These are phyloP conservation scores for Nothoprocta perdicaria DNA, from an alignment of 2,113 vertebrate species.

Conservation along the genomic window DNA sequence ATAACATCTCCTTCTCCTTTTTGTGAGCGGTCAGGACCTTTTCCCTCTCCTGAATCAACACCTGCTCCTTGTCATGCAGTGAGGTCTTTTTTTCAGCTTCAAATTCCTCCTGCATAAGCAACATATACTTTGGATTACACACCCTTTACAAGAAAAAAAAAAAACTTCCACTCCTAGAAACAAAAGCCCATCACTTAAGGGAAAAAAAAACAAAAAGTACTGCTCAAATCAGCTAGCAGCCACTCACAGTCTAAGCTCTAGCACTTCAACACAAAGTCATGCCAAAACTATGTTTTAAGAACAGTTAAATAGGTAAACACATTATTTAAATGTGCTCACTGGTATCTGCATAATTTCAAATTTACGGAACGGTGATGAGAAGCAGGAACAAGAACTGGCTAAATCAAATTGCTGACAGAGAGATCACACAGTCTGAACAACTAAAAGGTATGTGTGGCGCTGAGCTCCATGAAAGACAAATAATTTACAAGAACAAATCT, in stretches of 20 bases:
- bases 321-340: not conserved
- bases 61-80: conserved; percentile 24
- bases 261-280: not conserved
- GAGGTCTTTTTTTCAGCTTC: conserved; percentile 58
- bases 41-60: conserved; percentile 21
- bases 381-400: not conserved
- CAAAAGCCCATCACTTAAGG: not conserved
- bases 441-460: not conserved
- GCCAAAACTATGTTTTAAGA: not conserved
- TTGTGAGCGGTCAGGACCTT: not conserved
- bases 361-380: not conserved
- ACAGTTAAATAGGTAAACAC: not conserved
- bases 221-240: not conserved
- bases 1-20: conserved; percentile 46
- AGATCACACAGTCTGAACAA: not conserved
- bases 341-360: not conserved
- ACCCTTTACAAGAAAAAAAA: not conserved
- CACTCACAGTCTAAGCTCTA: not conserved
- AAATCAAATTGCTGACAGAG: not conserved
- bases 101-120: conserved; percentile 64
- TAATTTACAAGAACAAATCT: not conserved
- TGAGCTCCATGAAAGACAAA: not conserved
- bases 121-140: not conserved
- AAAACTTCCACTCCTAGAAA: not conserved
- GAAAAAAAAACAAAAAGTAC: too few relatives aligned